Percentiles rank a stretch among this genome's conserved stretches.
Evolutionary conservation across 1,140 invertebrate species (phyloP).

Genomic region (Mycetomoellerius zeteki): DNA sequence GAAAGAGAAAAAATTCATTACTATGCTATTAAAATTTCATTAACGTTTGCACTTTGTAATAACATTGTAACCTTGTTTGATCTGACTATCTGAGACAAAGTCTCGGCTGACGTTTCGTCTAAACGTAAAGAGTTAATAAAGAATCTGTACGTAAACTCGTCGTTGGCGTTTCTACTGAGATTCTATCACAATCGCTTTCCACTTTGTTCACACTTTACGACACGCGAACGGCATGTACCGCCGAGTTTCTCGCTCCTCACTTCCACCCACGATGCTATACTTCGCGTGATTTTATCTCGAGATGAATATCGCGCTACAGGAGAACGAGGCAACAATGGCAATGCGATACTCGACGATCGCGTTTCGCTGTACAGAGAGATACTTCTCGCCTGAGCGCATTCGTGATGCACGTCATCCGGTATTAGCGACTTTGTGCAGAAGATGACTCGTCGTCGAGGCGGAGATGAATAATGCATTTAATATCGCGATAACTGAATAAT

Average conservation of each 20-base stretch:
- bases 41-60: not conserved
- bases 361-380: conserved; percentile 11
- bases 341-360: conserved; percentile 29
- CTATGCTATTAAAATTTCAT: not conserved
- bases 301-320: conserved; percentile 2
- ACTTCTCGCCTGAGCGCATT: conserved; percentile 17
- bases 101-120: not conserved
- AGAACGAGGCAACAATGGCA: conserved; percentile 22
- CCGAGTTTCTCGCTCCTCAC: not conserved
- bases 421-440: not conserved
- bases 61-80: not conserved
- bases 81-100: not conserved
- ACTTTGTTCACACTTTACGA: conserved; percentile 50
- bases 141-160: not conserved
- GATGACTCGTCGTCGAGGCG: conserved; percentile 8
- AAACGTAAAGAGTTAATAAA: conserved; percentile 9
- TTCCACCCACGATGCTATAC: not conserved
- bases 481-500: not conserved
- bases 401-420: conserved; percentile 22
- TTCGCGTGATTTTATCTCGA: conserved; percentile 33
- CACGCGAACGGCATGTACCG: conserved; percentile 11
- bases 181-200: conserved; percentile 46
- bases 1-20: not conserved
- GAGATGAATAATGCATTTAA: conserved; percentile 36
- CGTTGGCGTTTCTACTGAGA: not conserved